Evolutionary conservation across 2,113 vertebrate species (phyloP), one percentile per base, ranked within the genome.

Genomic region (Oryzias javanicus): DNA sequence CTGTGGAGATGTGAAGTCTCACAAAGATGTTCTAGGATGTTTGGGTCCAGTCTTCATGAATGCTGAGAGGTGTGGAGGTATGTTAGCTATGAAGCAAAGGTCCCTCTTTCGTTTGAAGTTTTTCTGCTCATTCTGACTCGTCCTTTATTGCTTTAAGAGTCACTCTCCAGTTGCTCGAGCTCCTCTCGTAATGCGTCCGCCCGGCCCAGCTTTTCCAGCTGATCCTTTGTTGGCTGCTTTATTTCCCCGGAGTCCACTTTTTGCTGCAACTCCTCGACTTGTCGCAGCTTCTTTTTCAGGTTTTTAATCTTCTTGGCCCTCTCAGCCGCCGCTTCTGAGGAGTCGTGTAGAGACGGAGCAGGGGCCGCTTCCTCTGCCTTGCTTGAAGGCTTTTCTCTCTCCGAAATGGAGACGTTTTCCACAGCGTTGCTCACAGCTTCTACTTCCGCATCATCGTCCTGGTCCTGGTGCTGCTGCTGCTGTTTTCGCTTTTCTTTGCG

Each of bases 401-500:
- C 47, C 4, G 84, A 49, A 18, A 90, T 67, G 74, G 86, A 86
- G 40, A 90, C 70, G n/a, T 90, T 92, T 48, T 93, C 91, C 1
- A 96, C 70, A 0, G 90, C 89, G 18, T 88, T 76, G 49, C 76
- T 91, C 72, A 93, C 79, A 3, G 48, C 78, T 2, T 93, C 91
- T 29, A 90, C 71, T 0, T 92, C 90, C 1, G 65, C 73, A 0
- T 82, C 82, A 7, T 16, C 72, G 2, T 85, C 76, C 17, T 24
- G 67, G 15, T 50, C 84, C 35, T 72, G 76, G 15, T 27, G 25
- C 25, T 27, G 85, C 65, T 95, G 93, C 65, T 95, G 93, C 76
- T 96, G 95, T 76, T 94, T 94, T 59, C 95, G 88, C 67, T 97
- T 97, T 60, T 98, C 95, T 70, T 97, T 96, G 6, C 96, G 93